Evolutionary conservation across 2,888 invertebrate genomes (phyloP), one percentile per base, ranked within the genome.

Genomic region (Melitaea athalia): DNA sequence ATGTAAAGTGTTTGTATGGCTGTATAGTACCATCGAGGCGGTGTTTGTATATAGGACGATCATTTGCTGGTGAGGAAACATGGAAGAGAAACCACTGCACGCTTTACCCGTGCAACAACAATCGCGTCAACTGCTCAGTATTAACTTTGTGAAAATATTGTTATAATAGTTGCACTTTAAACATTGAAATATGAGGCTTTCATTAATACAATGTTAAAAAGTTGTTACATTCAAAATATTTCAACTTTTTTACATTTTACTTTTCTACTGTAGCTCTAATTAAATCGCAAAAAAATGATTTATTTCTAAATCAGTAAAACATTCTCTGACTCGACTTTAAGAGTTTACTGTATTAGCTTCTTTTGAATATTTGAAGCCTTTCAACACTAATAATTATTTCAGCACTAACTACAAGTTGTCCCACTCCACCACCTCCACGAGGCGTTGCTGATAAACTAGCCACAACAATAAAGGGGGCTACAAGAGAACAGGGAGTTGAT

Each of bases 21-120:
- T 62, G n/a, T n/a, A 24, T 74, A 65, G 74, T 81, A 57, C 74
- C 82, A 0, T 68, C 73, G 15, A 79, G 81, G 31, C 80, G 91
- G 8, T 95, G 95, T 76, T 81, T 89, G 67, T 94, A 94, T 79
- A 93, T 95, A 61, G 95, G 95, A 0, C 92, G 93, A 71, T 87
- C 88, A 71, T 95, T 95, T 86, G 86, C 91, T 0, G 95, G 97
- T 72, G 95, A 95, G 1, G 95, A 96, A 75, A 93, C 93, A 63
- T 95, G 95, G 74, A 95, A 93, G 64, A 79, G 85, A 0, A 85
- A 95, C 80, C 93, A 94, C 74, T 96, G 97, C 79, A 96, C 95
- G 0, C 90, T 94, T 33, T 98, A 97, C 81, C 93, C 94, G 57
- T 98, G 98, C 81, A 87, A 88, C 62, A 86, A 91, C 31, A 96